Evolutionary conservation across 1,140 invertebrate species (phyloP), one percentile per base, ranked within the genome.

Genomic region (Epicauta chinensis): DNA sequence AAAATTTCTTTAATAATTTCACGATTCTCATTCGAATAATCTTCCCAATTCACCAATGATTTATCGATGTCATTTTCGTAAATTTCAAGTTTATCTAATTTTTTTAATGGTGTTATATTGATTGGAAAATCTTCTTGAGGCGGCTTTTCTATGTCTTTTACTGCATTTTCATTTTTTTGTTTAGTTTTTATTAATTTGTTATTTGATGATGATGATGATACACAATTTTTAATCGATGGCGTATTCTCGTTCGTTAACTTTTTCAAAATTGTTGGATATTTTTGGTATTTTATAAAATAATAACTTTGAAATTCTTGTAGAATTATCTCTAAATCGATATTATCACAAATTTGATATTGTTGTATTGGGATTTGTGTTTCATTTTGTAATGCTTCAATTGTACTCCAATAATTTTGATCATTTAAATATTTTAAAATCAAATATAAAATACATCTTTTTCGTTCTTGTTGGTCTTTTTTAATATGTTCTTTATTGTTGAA

Each of bases 261-360:
- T 81, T 47, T 86, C 17, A 83, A 81, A 17, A 93, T 79, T 66
- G 81, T 84, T 0, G 93, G 92, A 66, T 89, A 83, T 69, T 88
- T 90, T 66, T 89, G 84, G 70, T 91, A 95, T 61, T 89, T 83
- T 13, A 88, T 73, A 59, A 82, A 81, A 70, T 91, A 93, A 74
- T 89, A 96, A 42, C 84, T 85, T 56, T 86, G 86, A 69, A 89
- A 97, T 59, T 96, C 91, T 72, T 90, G 80, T 37, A 96, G 71
- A 50, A 97, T 87, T 12, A 84, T 86, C 45, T 89, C 83, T 55
- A 97, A 71, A 66, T 95, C 89, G 46, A 96, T 82, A 60, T 96
- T 96, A 60, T 97, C 93, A 72, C 93, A 96, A 1, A 95, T 77
- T 62, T 82, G 75, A 71, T 83, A 84, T n/a, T 34, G 10, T 23